Conservation (phyloP, 2,888 invertebrate species). For the Pristionchus fissidentatus region DNA sequence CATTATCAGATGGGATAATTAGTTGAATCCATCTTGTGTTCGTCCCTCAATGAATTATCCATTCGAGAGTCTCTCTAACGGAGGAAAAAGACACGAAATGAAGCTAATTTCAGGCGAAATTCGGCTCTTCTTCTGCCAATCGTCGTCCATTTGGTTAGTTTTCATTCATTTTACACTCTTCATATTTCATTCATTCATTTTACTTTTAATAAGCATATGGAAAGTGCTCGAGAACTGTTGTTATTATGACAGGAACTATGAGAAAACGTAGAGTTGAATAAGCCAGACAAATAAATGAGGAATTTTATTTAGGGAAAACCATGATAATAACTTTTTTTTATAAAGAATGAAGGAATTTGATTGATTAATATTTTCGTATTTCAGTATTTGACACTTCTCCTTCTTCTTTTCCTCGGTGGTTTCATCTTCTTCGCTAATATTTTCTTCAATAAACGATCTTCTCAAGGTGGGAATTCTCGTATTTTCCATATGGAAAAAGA, state of each 20-base stretch:
- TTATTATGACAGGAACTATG: no score
- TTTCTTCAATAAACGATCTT: slow-evolving; percentile 39
- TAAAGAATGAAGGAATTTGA: no score
- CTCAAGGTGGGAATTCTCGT: not conserved
- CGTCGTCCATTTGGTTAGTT: slow-evolving; percentile 13
- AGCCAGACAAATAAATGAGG: no score
- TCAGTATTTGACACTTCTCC: slow-evolving; percentile 42
- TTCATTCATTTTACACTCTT: no score
- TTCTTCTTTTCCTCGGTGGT: slow-evolving; percentile 43
- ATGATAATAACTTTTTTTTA: no score
- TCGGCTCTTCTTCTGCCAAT: slow-evolving; percentile 43
- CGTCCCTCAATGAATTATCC: not conserved
- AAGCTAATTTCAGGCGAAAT: slow-evolving; percentile 24
- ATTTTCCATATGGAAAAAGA: not conserved
- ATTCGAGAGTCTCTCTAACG: not conserved
- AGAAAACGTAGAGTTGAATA: no score
- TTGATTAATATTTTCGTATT: not conserved
- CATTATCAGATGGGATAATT: not conserved
- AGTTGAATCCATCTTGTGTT: not conserved
- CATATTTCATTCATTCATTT: no score
- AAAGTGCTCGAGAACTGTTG: no score
- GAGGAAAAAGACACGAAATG: no score
- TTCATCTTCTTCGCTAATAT: slow-evolving; percentile 47
- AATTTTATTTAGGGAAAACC: no score
- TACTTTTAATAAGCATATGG: no score